Conservation (phyloP, 2,888 invertebrate species). For the Diogma glabrata region DNA sequence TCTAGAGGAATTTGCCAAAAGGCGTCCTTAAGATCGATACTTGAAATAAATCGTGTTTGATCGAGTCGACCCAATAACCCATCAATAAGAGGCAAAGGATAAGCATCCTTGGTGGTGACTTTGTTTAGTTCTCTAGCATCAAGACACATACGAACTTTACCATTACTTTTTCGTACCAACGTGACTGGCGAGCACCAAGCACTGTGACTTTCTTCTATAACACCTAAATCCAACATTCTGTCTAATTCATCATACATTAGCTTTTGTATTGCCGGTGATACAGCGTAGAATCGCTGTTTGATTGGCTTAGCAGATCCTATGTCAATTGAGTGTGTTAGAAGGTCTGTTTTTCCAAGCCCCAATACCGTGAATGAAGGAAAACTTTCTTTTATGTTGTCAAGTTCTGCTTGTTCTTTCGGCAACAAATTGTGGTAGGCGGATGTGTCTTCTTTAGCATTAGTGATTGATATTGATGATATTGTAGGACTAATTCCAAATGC, state of each 20-base stretch:
- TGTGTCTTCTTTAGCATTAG: no score
- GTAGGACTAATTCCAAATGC: no score
- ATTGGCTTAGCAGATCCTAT: neutral
- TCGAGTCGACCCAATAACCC: neutral
- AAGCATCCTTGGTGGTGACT: no score
- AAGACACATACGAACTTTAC: no score
- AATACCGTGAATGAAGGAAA: neutral
- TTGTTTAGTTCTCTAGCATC: no score
- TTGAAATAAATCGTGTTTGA: neutral
- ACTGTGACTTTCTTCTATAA: neutral
- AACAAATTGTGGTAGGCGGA: no score
- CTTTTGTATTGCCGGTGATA: neutral
- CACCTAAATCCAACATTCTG: neutral
- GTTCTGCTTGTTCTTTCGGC: no score
- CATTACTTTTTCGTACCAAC: neutral
- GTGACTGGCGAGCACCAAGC: neutral
- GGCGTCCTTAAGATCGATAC: no score
- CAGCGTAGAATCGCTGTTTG: neutral
- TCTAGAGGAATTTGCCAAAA: no score
- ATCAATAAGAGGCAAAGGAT: no score
- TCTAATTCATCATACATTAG: neutral
- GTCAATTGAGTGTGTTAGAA: neutral
- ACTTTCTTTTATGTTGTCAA: no score
- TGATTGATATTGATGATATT: no score
- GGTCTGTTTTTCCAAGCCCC: neutral